Base-by-base conservation (phyloP, 2,113 vertebrate species). In the Melanerpes formicivorus region DNA sequence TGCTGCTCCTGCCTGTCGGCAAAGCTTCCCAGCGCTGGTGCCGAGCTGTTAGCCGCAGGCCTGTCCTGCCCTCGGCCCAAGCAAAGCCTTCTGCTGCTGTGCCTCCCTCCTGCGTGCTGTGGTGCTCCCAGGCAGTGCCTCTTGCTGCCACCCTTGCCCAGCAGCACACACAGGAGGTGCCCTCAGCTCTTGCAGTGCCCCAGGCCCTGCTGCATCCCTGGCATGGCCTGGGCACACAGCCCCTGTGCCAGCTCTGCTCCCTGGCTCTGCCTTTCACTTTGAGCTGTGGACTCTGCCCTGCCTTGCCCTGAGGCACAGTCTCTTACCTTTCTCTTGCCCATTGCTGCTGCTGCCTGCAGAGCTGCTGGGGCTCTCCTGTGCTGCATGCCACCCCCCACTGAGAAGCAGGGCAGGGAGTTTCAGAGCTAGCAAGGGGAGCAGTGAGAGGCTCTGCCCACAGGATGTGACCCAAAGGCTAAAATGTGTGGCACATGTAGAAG, bases 171-270 rank as follows among this genome's bases (percentile, higher is more conserved):
- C 34, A 1, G 32, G 5, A 9, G 12, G 19, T 11, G 25, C 63
- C n/a, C 81, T 4, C 10, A 66, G 66, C 56, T 81, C 15, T 66
- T 8, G 62, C 64, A 14, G 60, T 4, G 3, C 11, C 50, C 44
- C 10, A 1, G 40, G 0, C 30, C 15, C n/a, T 19, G 54, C 63
- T 4, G 1, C 4, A 0, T 6, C 59, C 23, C 9, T 3, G 3
- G 27, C 56, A 1, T 1, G 3, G 48, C 55, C 32, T 3, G 46
- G 34, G 30, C 59, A 3, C 40, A 2, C 4, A 2, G n/a, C 56
- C 64, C 9, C 2, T 12, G 15, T 44, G 27, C 37, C 21, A 10
- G 0, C 0, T 14, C 66, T 48, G 18, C 63, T 82, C 37, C 37
- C 60, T 3, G 7, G 1, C 65, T 67, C 55, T 50, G 62, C 48